Evolutionary conservation across 2,797 vertebrate species (phyloP).

Genomic region (Margarornis squamiger): DNA sequence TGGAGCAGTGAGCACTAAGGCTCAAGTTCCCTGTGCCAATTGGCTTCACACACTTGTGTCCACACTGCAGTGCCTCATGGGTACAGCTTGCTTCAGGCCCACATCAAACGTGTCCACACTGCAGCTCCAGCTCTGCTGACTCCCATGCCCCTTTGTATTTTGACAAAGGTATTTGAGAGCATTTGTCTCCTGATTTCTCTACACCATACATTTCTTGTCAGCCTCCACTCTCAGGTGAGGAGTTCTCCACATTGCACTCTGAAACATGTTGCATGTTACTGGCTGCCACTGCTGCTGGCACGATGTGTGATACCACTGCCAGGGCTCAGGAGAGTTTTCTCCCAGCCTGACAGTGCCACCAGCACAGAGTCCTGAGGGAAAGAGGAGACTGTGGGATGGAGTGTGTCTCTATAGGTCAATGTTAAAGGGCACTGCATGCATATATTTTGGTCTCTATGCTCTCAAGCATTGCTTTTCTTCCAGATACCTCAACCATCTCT

Average conservation of each 20-base stretch:
- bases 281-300: background rate
- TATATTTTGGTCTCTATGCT: background rate
- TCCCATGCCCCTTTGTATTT: background rate
- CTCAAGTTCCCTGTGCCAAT: rapidly evolving
- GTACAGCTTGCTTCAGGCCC: background rate
- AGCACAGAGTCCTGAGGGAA: background rate
- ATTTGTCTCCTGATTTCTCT: background rate
- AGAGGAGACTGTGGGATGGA: background rate
- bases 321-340: background rate
- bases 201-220: background rate
- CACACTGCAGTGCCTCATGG: rapidly evolving
- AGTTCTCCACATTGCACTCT: background rate
- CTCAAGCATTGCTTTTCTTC: background rate
- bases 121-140: background rate
- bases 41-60: background rate
- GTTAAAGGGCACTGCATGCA: background rate
- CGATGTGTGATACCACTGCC: background rate
- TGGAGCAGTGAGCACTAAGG: background rate
- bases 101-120: background rate
- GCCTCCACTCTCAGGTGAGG: background rate
- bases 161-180: background rate
- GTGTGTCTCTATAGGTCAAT: background rate
- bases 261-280: rapidly evolving
- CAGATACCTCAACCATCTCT: background rate
- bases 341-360: background rate